Evolutionary conservation across 2,797 vertebrate genomes (phyloP).

Genomic region (Etheostoma nigrum): DNA sequence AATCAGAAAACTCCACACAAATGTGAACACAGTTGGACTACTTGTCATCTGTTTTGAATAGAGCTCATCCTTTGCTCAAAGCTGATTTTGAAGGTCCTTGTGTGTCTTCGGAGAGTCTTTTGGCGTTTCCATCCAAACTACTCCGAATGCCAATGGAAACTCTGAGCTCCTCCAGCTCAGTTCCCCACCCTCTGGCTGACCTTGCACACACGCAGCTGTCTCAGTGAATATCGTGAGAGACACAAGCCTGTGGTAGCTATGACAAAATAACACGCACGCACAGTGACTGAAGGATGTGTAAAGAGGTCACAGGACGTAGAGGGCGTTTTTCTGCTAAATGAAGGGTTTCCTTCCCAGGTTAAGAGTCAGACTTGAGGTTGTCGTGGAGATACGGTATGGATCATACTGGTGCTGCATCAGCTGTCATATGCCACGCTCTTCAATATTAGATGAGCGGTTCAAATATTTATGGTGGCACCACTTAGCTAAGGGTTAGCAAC

Average conservation of each 20-base stretch:
- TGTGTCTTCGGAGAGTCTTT: background rate
- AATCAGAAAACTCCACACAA: background rate
- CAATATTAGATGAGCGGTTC: constrained; percentile 77
- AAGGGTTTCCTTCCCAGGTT: background rate
- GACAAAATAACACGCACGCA: background rate
- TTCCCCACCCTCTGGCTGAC: constrained; percentile 63
- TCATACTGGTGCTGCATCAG: constrained; percentile 52
- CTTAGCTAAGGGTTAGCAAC: constrained; percentile 69
- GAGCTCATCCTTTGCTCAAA: background rate
- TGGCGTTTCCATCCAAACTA: background rate
- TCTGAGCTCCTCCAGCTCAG: constrained; percentile 7
- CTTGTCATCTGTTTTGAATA: constrained; percentile 2
- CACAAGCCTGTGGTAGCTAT: background rate
- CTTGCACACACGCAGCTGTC: constrained; percentile 38
- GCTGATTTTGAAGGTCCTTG: background rate
- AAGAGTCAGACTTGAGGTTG: constrained; percentile 14
- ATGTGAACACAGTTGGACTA: background rate
- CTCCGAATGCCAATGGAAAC: constrained; percentile 34
- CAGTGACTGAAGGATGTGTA: background rate
- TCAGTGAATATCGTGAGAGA: constrained; percentile 18
- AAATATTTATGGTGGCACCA: constrained; percentile 83
- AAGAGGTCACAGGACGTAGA: constrained; percentile 1
- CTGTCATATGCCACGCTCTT: constrained; percentile 69
- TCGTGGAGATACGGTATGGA: constrained; percentile 4
- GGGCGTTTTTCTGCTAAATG: background rate